These are phyloP conservation scores for Anoura caudifer DNA, from an alignment of 2,113 vertebrate species.

Conservation along the genomic window DNA sequence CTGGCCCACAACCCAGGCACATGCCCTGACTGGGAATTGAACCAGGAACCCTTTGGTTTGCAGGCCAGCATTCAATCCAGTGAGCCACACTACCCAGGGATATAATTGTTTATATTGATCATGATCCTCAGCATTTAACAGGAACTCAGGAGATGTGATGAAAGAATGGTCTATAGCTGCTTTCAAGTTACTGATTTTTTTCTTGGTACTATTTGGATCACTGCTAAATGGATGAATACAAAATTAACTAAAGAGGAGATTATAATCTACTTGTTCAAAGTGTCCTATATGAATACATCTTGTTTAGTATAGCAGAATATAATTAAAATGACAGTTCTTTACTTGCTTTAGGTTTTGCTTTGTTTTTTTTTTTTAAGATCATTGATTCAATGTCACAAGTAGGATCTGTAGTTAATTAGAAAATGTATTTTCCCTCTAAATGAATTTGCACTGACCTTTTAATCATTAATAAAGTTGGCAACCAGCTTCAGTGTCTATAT, in stretches of 20 bases:
- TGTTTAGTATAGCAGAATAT: neutral
- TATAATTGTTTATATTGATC: neutral
- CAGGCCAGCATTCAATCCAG: too few relatives aligned
- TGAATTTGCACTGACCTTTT: slow-evolving; percentile 19
- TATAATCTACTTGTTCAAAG: neutral
- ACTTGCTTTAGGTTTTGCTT: neutral
- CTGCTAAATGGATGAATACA: neutral
- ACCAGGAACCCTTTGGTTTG: too few relatives aligned
- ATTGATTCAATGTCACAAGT: neutral
- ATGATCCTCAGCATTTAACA: neutral
- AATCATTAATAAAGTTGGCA: neutral
- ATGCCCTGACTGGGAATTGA: too few relatives aligned
- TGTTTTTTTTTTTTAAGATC: neutral
- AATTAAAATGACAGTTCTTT: neutral
- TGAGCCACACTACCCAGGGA: too few relatives aligned
- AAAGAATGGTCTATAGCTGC: neutral
- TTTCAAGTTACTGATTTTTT: neutral
- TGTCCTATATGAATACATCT: neutral
- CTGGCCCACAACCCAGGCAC: too few relatives aligned
- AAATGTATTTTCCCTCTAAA: neutral
- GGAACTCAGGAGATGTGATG: neutral
- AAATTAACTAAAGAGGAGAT: neutral
- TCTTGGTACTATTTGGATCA: neutral
- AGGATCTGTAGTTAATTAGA: neutral
- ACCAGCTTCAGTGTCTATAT: neutral